A percentile compares a stretch with the other conserved stretches of the same genome.
Conservation (phyloP, 2,888 invertebrate species). For the Unio pictorum region DNA sequence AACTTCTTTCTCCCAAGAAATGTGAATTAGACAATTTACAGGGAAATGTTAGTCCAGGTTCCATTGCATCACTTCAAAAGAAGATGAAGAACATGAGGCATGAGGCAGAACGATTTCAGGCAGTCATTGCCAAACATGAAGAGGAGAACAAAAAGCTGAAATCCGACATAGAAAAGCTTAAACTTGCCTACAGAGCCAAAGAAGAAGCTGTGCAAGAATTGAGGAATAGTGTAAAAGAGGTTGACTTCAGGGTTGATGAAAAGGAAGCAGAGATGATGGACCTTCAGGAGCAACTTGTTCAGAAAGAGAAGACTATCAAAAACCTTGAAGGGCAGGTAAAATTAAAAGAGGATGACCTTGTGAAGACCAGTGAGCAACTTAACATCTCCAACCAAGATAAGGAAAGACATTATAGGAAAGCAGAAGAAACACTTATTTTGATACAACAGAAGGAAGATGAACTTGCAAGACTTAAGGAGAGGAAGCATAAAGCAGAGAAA, state of each 20-base stretch:
- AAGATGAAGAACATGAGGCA: constrained; percentile 4
- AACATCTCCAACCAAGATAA: constrained; percentile 15
- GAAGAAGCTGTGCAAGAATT: constrained; percentile 18
- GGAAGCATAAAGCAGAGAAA: constrained; percentile 1
- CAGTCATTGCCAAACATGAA: constrained; percentile 12
- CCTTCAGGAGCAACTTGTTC: constrained; percentile 13
- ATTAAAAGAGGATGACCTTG: constrained; percentile 15
- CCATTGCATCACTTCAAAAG: constrained; percentile 3
- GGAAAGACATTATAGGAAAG: constrained; percentile 14
- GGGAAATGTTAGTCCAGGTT: constrained; percentile 1
- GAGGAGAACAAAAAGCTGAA: constrained; percentile 18
- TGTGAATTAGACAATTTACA: neutral
- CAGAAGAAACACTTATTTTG: neutral
- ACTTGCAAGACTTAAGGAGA: neutral
- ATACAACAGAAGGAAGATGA: constrained; percentile 5
- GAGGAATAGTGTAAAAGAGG: constrained; percentile 16
- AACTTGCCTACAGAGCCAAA: constrained; percentile 23
- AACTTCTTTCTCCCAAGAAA: constrained; percentile 21
- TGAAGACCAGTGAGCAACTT: constrained; percentile 26
- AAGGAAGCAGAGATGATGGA: constrained; percentile 26
- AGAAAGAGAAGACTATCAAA: constrained; percentile 16
- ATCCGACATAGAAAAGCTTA: constrained; percentile 18
- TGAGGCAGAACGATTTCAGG: constrained; percentile 13
- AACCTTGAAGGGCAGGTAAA: constrained; percentile 10
- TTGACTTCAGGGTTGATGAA: constrained; percentile 22